Evolutionary conservation across 2,797 vertebrate genomes (phyloP).

Genomic region (Chaetophractus vellerosus): DNA sequence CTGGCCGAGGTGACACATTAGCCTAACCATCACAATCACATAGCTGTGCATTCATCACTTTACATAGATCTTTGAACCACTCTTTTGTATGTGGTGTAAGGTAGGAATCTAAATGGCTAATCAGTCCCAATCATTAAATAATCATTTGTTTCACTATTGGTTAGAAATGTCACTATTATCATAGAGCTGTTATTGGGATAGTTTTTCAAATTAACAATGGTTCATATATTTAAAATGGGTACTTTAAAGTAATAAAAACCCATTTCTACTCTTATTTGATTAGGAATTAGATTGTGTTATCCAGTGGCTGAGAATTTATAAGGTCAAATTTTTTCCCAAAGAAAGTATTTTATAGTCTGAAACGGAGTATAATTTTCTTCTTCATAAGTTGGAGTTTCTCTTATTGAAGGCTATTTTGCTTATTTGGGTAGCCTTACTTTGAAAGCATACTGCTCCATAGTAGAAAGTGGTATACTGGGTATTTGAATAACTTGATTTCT

Average conservation of each 20-base stretch:
- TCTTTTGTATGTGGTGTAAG: slow-evolving; percentile 33
- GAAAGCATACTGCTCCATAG: slow-evolving; percentile 11
- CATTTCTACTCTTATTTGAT: slow-evolving; percentile 2
- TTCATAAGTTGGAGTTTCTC: slow-evolving; percentile 43
- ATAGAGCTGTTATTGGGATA: slow-evolving; percentile 28
- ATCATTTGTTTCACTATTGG: slow-evolving; percentile 16
- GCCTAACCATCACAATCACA: too few species aligned
- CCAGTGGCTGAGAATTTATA: slow-evolving; percentile 56
- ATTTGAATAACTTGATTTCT: slow-evolving; percentile 14
- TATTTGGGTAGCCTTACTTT: slow-evolving; percentile 26
- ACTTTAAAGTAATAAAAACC: slow-evolving; percentile 48
- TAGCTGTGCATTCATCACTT: not conserved
- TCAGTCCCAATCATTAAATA: not conserved
- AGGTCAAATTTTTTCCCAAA: not conserved
- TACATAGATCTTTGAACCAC: slow-evolving; percentile 14
- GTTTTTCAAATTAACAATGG: slow-evolving; percentile 57
- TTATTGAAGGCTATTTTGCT: slow-evolving; percentile 32
- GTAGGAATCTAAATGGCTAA: not conserved
- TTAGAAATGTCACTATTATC: slow-evolving; percentile 31
- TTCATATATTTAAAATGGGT: not conserved
- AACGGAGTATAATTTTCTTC: slow-evolving; percentile 37
- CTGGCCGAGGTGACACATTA: too few species aligned
- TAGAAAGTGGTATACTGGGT: not conserved
- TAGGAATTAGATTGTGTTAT: slow-evolving; percentile 30
- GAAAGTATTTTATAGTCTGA: slow-evolving; percentile 10